Percentiles rank a stretch among this genome's conserved stretches.
Conservation (phyloP, 2,797 vertebrate species). For the Dendrocincla tyrannina region DNA sequence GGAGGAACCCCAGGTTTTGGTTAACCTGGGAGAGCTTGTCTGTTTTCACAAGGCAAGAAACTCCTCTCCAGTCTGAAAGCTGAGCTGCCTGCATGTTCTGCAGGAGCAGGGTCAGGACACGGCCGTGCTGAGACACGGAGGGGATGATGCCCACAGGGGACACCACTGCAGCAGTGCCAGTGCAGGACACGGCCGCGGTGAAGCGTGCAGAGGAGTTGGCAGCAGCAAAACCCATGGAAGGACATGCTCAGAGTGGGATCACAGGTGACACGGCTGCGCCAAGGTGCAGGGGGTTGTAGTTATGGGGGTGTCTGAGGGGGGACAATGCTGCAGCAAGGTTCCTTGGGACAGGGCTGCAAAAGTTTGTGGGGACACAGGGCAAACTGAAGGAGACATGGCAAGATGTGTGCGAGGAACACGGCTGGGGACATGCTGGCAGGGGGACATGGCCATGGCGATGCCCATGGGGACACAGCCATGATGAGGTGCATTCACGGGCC, state of each 20-base stretch:
- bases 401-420: fast-evolving
- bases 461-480: too few species aligned
- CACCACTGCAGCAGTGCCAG: fast-evolving
- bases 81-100: background rate
- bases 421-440: background rate
- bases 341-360: background rate
- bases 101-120: background rate
- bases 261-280: fast-evolving
- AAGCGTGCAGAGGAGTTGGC: fast-evolving
- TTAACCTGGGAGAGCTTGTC: background rate
- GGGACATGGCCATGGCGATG: background rate
- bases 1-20: fast-evolving
- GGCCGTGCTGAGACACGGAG: background rate
- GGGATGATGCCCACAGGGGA: background rate
- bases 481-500: too few species aligned
- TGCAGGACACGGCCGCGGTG: fast-evolving
- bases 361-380: background rate
- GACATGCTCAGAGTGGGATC: background rate
- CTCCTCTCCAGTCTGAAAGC: background rate
- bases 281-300: background rate
- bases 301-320: fast-evolving
- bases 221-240: background rate
- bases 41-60: background rate
- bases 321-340: background rate
- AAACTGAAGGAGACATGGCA: fast-evolving